Evolutionary conservation across 2,113 vertebrate species (phyloP), one percentile per base, ranked within the genome.

Genomic region (rabbit (Oryctolagus cuniculus)): DNA sequence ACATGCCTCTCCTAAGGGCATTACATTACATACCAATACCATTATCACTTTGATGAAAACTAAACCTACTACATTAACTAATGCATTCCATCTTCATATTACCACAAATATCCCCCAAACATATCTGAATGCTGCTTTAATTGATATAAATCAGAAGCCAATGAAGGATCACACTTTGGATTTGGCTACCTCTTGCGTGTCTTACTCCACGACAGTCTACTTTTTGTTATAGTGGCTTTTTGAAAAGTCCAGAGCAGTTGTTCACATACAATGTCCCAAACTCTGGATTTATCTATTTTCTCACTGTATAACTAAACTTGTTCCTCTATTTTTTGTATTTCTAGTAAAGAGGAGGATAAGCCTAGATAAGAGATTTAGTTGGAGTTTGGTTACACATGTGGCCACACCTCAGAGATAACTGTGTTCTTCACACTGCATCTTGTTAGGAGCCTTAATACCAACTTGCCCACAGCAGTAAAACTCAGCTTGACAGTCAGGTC

Each of bases 1-100:
- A 49, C 85, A 93, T 97, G 94, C 95, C 93, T 80, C 80, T 78
- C 72, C 66, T 90, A 96, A 93, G 69, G 70, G 77, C 31, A 51
- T 53, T 72, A 34, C 29, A 31, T 24, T 73, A 72, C 10, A 81
- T 58, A 74, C 51, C 58, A 93, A 55, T 31, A 85, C 10, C 6
- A 67, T 25, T 34, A 66, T n/a, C 72, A 87, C 27, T 61, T 89
- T 79, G 85, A 95, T 21, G 31, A 75, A 93, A 80, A 89, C 22
- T 55, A 90, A 89, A 89, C 66, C 69, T 16, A 83, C 15, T 10
- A 92, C 69, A 69, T 81, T 79, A 75, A 55, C 85, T 89, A 89
- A 77, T 10, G 16, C 19, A 72, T 53, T 92, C 38, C 69, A 66
- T 13, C 34, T 53, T 88, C 7, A 0, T 66, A 38, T 25, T 75